phyloP scores from a whole-genome alignment of 53 echinoderm and acorn worm genomes.

The Zoroaster sp. region DNA sequence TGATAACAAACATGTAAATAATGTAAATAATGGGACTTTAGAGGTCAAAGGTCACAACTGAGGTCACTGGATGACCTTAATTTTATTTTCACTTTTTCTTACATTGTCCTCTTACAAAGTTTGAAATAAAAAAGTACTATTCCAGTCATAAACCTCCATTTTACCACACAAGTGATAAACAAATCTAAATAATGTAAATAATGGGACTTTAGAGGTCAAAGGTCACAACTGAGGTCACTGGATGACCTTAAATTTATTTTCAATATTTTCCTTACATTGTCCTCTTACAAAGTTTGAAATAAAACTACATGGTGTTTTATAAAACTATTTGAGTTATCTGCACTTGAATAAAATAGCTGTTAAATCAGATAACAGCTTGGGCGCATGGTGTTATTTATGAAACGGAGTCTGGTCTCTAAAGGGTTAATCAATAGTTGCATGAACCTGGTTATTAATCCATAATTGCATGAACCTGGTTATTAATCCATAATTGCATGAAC shows the following conservation, averaged over 20 bases:
- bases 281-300: neutral
- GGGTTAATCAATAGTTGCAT: too few relatives aligned
- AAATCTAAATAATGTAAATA: neutral
- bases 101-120: neutral
- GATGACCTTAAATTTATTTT: neutral
- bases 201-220: neutral
- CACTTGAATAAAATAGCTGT: neutral
- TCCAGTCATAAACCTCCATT: neutral
- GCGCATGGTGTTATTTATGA: neutral
- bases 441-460: too few relatives aligned
- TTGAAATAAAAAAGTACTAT: neutral
- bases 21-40: too few relatives aligned
- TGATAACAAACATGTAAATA: too few relatives aligned
- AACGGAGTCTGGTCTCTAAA: neutral
- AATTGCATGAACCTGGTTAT: too few relatives aligned
- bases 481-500: too few relatives aligned
- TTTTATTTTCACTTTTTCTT: neutral
- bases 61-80: neutral
- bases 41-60: neutral
- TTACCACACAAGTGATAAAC: neutral
- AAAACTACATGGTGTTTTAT: neutral
- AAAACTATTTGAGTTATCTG: neutral
- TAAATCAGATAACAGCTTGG: neutral
- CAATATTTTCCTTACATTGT: neutral
- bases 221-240: neutral